Percentiles rank a stretch among this genome's conserved stretches.
These are phyloP conservation scores for Sardinella longiceps DNA, from an alignment of 2,797 vertebrate species.

Conservation along the genomic window DNA sequence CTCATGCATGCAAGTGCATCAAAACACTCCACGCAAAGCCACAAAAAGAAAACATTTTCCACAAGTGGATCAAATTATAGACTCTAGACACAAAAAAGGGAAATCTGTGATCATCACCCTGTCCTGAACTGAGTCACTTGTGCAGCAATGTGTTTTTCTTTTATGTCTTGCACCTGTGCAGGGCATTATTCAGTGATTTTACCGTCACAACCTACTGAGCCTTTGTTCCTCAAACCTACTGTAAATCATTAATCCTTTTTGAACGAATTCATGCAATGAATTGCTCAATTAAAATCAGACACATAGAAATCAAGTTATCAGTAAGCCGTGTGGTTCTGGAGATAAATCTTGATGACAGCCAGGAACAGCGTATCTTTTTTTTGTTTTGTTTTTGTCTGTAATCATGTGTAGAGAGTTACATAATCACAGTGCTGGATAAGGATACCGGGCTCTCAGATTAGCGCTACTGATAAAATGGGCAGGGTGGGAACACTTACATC, in stretches of 20 bases:
- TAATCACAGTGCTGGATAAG: neutral
- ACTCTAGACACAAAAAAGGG: neutral
- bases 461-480: constrained; percentile 2
- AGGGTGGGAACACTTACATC: neutral
- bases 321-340: neutral
- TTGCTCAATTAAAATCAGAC: neutral
- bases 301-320: neutral
- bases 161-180: neutral
- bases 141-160: neutral
- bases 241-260: neutral
- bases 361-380: neutral
- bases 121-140: neutral
- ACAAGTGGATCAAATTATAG: neutral
- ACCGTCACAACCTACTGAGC: neutral
- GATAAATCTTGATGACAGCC: constrained; percentile 16
- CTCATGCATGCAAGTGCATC: neutral
- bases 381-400: neutral
- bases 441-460: neutral
- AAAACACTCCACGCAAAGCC: neutral
- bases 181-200: neutral
- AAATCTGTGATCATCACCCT: neutral
- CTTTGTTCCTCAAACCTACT: neutral
- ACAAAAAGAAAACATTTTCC: neutral
- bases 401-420: constrained; percentile 5
- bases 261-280: neutral